A percentile compares a stretch with the other conserved stretches of the same genome.
phyloP scores from a whole-genome alignment of 2,888 invertebrate genomes.

The Odontocolon sp. region DNA sequence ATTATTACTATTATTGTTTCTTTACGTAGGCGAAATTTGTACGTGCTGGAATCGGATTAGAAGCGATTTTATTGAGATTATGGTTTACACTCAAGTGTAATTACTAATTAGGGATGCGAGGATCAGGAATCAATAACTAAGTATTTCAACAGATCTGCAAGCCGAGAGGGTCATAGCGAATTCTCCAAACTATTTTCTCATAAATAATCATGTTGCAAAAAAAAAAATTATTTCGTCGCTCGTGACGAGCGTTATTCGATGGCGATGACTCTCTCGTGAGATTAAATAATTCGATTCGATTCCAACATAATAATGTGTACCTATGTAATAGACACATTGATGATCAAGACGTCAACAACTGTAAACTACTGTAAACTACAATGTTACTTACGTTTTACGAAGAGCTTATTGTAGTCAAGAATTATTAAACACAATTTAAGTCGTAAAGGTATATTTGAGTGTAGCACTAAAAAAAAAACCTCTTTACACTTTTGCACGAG shows the following conservation, averaged over 20 bases:
- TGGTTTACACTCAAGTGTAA: conserved; percentile 49
- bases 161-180: conserved; percentile 48
- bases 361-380: conserved; percentile 81
- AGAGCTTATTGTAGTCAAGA: conserved; percentile 81
- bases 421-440: conserved; percentile 79
- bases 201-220: conserved; percentile 42
- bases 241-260: conserved; percentile 6
- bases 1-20: conserved; percentile 60
- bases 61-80: conserved; percentile 36
- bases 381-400: conserved; percentile 81
- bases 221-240: conserved; percentile 6
- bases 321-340: conserved; percentile 76
- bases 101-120: conserved; percentile 41
- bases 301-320: conserved; percentile 73
- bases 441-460: conserved; percentile 77
- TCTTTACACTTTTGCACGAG: conserved; percentile 81
- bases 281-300: conserved; percentile 65
- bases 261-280: conserved; percentile 49
- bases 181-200: conserved; percentile 57
- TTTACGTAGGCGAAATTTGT: conserved; percentile 62
- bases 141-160: conserved; percentile 34
- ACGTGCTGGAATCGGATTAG: conserved; percentile 74
- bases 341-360: conserved; percentile 74
- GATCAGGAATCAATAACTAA: conserved; percentile 36
- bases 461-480: conserved; percentile 78